A percentile compares a stretch with the other conserved stretches of the same genome.
Evolutionary conservation across 2,888 invertebrate genomes (phyloP).

Genomic region (Pimpla rufipes): DNA sequence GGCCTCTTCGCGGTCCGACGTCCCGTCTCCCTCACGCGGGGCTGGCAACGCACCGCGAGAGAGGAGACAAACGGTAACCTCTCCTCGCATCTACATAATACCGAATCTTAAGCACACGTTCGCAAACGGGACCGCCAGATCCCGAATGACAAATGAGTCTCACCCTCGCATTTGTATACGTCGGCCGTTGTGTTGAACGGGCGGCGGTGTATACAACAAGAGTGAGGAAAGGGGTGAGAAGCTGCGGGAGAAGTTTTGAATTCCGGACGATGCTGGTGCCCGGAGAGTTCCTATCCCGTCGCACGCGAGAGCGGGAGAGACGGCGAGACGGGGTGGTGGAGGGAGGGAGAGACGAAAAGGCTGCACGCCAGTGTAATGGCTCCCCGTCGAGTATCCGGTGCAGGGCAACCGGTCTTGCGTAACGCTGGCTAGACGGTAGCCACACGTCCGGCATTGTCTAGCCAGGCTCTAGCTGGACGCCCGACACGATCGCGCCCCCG

Average conservation of each 20-base stretch:
- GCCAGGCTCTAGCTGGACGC: conserved; percentile 21
- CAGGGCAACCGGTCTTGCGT: conserved; percentile 65
- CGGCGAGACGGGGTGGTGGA: conserved; percentile 36
- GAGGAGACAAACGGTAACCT: conserved; percentile 57
- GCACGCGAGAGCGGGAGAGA: conserved; percentile 15
- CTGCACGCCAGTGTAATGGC: conserved; percentile 53
- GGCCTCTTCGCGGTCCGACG: conserved; percentile 15
- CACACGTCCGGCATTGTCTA: conserved; percentile 66
- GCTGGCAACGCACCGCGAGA: background rate
- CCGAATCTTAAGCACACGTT: conserved; percentile 69
- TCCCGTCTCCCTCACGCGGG: background rate
- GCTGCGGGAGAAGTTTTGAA: conserved; percentile 65
- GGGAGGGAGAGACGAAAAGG: background rate
- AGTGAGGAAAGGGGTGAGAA: conserved; percentile 51
- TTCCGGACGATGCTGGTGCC: conserved; percentile 45
- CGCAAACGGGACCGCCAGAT: conserved; percentile 63
- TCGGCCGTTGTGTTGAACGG: conserved; percentile 52
- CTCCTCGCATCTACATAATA: conserved; percentile 64
- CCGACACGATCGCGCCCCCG: background rate
- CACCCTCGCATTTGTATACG: conserved; percentile 70
- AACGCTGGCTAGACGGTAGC: conserved; percentile 61
- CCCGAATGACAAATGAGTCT: conserved; percentile 71
- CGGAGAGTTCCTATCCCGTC: background rate
- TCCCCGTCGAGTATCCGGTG: conserved; percentile 66
- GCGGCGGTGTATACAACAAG: conserved; percentile 44